Conservation (phyloP, 2,113 vertebrate species). For the Riparia riparia region DNA sequence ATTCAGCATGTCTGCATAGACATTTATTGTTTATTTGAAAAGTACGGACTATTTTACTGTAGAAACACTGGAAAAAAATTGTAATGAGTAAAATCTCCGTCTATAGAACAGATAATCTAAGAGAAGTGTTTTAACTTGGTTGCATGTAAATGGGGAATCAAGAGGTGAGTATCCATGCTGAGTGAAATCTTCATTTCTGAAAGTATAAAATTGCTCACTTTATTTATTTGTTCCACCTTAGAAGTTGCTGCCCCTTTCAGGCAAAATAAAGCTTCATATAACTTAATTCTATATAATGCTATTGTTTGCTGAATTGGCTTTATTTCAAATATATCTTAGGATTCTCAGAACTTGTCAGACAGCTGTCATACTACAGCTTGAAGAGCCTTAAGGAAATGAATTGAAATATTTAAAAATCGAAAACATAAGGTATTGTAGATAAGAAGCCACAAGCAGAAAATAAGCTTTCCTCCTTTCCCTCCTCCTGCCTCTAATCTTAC, state of each 20-base stretch:
- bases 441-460: not conserved
- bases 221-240: not conserved
- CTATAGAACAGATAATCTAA: not conserved
- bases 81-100: not conserved
- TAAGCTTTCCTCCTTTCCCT: not conserved
- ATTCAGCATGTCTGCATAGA: not conserved
- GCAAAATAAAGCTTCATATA: not conserved
- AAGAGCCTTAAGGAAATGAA: not conserved
- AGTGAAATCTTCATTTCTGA: not conserved
- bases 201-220: not conserved
- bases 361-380: not conserved
- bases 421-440: conserved; percentile 25
- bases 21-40: not conserved
- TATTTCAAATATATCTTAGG: not conserved
- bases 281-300: not conserved
- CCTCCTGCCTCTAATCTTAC: not conserved
- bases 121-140: not conserved
- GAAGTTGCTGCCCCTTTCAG: conserved; percentile 68
- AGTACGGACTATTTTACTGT: not conserved
- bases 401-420: not conserved
- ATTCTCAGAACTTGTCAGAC: conserved; percentile 4
- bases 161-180: not conserved
- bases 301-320: not conserved
- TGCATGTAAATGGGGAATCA: not conserved
- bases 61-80: not conserved